Evolutionary conservation across 2,113 vertebrate species (phyloP).

Genomic region (Labrus mixtus): DNA sequence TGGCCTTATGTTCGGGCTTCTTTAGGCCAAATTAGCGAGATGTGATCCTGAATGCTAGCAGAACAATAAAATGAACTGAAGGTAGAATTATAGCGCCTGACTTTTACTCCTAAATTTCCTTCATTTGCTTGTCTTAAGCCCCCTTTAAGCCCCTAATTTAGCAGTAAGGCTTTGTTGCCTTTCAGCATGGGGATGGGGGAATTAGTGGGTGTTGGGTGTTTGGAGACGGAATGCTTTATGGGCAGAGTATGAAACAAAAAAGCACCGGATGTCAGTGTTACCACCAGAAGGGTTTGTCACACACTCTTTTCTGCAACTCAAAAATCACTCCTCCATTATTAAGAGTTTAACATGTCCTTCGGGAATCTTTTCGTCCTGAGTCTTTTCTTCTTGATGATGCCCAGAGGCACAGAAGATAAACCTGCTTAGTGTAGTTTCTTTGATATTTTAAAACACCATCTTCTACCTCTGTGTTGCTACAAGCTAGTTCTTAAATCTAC

Average conservation of each 20-base stretch:
- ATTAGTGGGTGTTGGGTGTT: conserved; percentile 28
- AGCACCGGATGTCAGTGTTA: conserved; percentile 23
- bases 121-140: conserved; percentile 68
- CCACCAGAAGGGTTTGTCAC: conserved; percentile 38
- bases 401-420: conserved; percentile 29
- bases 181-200: conserved; percentile 26
- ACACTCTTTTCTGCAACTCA: conserved; percentile 11
- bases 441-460: conserved; percentile 28
- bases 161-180: conserved; percentile 60
- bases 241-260: conserved; percentile 26
- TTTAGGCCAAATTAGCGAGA: conserved; percentile 78
- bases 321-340: conserved; percentile 32
- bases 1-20: conserved; percentile 57
- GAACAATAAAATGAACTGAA: conserved; percentile 83
- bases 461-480: conserved; percentile 15
- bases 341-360: conserved; percentile 32
- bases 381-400: conserved; percentile 9
- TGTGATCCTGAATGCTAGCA: conserved; percentile 77
- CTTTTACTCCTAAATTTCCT: conserved; percentile 67
- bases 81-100: conserved; percentile 78
- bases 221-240: conserved; percentile 28
- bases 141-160: conserved; percentile 52
- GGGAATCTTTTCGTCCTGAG: conserved; percentile 26
- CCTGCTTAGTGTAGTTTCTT: conserved; percentile 1
- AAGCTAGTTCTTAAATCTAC: conserved; percentile 36